phyloP scores from a whole-genome alignment of 2,888 invertebrate species.

The Meandrusa payeni region DNA sequence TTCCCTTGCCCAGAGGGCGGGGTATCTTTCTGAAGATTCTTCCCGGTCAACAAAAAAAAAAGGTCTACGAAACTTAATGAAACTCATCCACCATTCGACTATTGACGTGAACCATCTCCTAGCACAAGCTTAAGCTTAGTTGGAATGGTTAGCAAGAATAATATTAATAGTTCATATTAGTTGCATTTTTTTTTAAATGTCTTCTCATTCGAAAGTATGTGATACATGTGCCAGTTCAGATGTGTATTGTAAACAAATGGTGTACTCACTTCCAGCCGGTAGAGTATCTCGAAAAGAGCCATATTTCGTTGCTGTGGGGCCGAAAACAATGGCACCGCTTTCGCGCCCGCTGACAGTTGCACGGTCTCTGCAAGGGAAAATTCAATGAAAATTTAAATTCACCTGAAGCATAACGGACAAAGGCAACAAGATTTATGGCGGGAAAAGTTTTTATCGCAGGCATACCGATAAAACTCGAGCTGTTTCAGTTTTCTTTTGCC shows the following conservation, averaged over 20 bases:
- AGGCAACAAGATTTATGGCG: constrained; percentile 20
- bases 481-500: constrained; percentile 9
- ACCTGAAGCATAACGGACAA: constrained; percentile 21
- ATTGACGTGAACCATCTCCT: too few species aligned
- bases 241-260: constrained; percentile 32
- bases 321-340: constrained; percentile 96
- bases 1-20: too few species aligned
- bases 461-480: constrained; percentile 7
- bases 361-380: constrained; percentile 91
- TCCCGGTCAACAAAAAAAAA: too few species aligned
- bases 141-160: too few species aligned
- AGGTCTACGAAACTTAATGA: too few species aligned
- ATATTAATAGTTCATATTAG: too few species aligned
- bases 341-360: constrained; percentile 93
- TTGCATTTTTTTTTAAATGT: constrained; percentile 33
- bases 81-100: too few species aligned
- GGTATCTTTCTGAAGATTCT: too few species aligned
- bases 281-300: constrained; percentile 98
- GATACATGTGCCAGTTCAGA: background rate
- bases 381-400: constrained; percentile 35
- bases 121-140: too few species aligned
- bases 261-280: constrained; percentile 93
- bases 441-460: constrained; percentile 19
- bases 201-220: constrained; percentile 16
- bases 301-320: constrained; percentile 95